Base-by-base conservation (phyloP, 2,113 vertebrate genomes). In the Tenrec ecaudatus region DNA sequence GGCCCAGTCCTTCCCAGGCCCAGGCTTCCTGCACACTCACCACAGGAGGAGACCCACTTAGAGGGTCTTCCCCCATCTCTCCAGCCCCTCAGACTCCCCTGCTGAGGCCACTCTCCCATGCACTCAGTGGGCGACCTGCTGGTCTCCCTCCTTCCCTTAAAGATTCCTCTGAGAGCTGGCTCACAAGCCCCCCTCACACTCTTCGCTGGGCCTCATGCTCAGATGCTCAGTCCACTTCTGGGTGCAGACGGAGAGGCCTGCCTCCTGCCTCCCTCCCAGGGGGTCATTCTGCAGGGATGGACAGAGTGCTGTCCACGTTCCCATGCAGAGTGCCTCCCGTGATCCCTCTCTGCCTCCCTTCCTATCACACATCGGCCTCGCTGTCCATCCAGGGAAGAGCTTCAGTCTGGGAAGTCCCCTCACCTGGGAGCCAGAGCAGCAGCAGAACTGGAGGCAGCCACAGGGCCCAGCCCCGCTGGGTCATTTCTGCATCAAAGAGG, bases 371-470 rank as follows among this genome's bases (percentile, higher is more conserved):
- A 66, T 2, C 25, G 6, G 4, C 64, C 23, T 66, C 10, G 22
- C 4, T 53, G 47, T 66, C 47, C 29, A 12, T 53, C 82, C 20
- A 0, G 0, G 0, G 7, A 19, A 33, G 36, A 77, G 15, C 22
- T 36, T 73, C n/a, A 14, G 27, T 29, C 14, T 40, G 40, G 73
- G 73, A n/a, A 3, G 57, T 57, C 47, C 53, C 80, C 95, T 96
- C 81, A 96, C 96, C 96, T 95, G 94, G 89, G 78, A 85, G 16
- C 71, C 89, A 91, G 86, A 94, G 92, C 9, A 97, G 81, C 91
- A 95, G 91, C 81, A 95, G 75, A 25, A 82, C 53, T 0, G 10
- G 47, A 0, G 19, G 64, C 76, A 83, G 83, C 84, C 94, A 62
- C 6, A 0, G 1, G 2, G n/a, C 53, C 14, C 0, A 0, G 75